Evolutionary conservation across 2,888 invertebrate genomes (phyloP), one percentile per base, ranked within the genome.

Genomic region (Eupithecia pulchellata): DNA sequence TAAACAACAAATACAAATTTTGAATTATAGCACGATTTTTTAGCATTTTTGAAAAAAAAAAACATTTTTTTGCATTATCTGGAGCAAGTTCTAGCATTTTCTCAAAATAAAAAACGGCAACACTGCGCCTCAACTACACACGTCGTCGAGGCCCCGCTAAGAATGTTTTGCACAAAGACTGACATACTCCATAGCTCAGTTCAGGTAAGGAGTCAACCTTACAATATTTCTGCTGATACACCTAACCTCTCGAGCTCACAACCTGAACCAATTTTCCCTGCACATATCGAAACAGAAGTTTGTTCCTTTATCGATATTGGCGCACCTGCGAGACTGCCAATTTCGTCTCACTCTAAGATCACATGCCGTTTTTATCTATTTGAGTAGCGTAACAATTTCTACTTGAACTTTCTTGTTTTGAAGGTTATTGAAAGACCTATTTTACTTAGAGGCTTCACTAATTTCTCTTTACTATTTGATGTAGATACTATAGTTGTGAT

Each of bases 231-330:
- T n/a, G 58, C 58, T 60, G 58, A 60, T 25, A 36, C n/a, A 60
- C 13, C 32, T 61, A 34, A 34, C 61, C 61, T 34, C 34, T 52
- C n/a, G 52, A 52, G 52, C 57, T 65, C 60, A 47, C 57, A 32
- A 68, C 29, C 39, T 25, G 65, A 69, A 32, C 55, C 74, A 69
- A 74, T 76, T 74, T 76, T 71, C 71, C 72, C 66, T 66, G 72
- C 72, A 64, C 65, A 47, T 27, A 67, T 60, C 72, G 65, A 72
- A 71, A 75, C 70, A 76, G 69, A 75, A 73, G 73, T 72, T 69
- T 73, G 70, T 67, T 71, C 66, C 55, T 75, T 68, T 76, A 75
- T 76, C 70, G 78, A 72, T 74, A 76, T 78, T 75, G 76, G 77
- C 74, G 69, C 77, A 77, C 77, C 77, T 76, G 76, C 65, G 66